Conservation (phyloP, 1,140 invertebrate genomes). For the Plodia interpunctella region DNA sequence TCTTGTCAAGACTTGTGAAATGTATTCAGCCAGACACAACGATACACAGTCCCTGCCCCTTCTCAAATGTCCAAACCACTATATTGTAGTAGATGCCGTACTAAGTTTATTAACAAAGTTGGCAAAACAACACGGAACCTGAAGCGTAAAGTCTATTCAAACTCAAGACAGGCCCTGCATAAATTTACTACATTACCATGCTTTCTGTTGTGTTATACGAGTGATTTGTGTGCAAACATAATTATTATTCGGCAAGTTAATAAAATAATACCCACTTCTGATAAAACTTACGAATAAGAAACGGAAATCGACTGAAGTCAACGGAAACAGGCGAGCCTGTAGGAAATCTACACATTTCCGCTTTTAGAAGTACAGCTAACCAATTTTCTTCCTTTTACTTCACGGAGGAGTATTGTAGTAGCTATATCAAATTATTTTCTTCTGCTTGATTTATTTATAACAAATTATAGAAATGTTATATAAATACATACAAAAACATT, state of each 20-base stretch:
- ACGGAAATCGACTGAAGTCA: no score
- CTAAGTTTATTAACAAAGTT: not conserved
- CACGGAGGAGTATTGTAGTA: no score
- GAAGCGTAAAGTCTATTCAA: not conserved
- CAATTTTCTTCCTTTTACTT: constrained; percentile 8
- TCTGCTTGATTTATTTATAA: no score
- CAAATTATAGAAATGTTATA: no score
- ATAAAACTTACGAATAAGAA: no score
- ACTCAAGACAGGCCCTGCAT: not conserved
- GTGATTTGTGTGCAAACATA: not conserved
- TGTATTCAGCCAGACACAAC: no score
- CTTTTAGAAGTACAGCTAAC: not conserved
- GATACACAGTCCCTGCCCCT: no score
- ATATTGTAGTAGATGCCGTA: no score
- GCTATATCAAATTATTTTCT: no score
- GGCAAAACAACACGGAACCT: not conserved
- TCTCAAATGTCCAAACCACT: no score
- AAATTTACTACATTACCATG: not conserved
- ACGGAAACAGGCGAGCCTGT: not conserved
- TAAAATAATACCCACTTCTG: not conserved
- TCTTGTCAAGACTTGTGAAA: no score
- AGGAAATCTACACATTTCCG: constrained; percentile 13
- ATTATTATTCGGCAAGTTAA: not conserved
- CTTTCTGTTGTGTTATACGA: not conserved
- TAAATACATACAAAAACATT: no score